These are phyloP conservation scores for Clarias fuscus DNA, from an alignment of 2,797 vertebrate species.

Conservation along the genomic window DNA sequence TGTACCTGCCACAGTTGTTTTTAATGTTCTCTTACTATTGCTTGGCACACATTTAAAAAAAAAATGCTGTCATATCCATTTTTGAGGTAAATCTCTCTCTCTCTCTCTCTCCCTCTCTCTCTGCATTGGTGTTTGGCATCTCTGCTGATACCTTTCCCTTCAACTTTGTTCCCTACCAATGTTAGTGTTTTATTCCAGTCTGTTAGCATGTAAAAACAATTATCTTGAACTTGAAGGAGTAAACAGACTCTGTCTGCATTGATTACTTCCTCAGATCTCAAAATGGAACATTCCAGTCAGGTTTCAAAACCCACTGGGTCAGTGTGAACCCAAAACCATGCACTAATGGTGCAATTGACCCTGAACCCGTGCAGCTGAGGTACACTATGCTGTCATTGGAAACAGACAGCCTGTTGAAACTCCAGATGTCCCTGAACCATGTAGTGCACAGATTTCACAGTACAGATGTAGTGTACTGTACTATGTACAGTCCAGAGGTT, in stretches of 20 bases:
- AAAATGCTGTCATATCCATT: neutral
- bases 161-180: neutral
- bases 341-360: neutral
- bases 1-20: neutral
- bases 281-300: neutral
- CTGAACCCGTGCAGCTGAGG: neutral
- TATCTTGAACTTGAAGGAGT: neutral
- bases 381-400: neutral
- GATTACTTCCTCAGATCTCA: neutral
- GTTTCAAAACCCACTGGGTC: neutral
- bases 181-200: neutral
- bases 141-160: neutral
- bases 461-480: neutral
- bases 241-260: neutral
- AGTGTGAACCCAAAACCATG: neutral
- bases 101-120: neutral
- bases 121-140: neutral
- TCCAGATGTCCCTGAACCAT: neutral
- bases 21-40: neutral
- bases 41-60: neutral
- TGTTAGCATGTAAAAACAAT: neutral
- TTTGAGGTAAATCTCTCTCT: neutral
- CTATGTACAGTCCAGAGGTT: neutral
- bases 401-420: neutral
- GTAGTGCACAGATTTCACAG: neutral